Conservation (phyloP, 2,888 invertebrate species). For the Polymixis flavicincta region DNA sequence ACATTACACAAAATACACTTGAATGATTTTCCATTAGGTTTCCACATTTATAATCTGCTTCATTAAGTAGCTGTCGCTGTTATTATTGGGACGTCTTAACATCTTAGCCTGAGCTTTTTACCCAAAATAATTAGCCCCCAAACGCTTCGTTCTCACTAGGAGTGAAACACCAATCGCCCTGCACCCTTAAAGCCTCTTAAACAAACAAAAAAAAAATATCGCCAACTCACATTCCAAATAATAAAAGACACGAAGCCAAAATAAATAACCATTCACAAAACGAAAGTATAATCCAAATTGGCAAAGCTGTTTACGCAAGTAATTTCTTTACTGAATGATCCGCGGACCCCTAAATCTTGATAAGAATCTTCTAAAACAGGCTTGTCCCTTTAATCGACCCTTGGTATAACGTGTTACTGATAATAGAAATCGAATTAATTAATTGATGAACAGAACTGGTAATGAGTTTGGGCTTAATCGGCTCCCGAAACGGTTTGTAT, state of each 20-base stretch:
- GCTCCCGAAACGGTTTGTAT: background rate
- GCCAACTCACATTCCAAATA: slow-evolving; percentile 48
- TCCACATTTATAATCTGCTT: background rate
- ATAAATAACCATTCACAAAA: slow-evolving; percentile 54
- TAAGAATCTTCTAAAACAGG: slow-evolving; percentile 54
- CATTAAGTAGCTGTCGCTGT: background rate
- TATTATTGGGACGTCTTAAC: background rate
- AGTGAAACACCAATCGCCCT: background rate
- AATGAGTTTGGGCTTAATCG: slow-evolving; percentile 35
- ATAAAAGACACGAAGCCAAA: slow-evolving; percentile 44
- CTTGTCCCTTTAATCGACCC: slow-evolving; percentile 52
- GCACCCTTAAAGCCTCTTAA: slow-evolving; percentile 16
- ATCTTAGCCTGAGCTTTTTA: background rate
- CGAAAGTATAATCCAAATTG: slow-evolving; percentile 66
- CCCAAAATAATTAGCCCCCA: slow-evolving; percentile 23
- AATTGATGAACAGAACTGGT: slow-evolving; percentile 38
- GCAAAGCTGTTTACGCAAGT: slow-evolving; percentile 59
- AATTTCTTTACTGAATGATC: slow-evolving; percentile 63
- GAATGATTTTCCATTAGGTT: background rate
- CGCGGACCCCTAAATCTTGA: slow-evolving; percentile 51
- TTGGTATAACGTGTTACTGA: slow-evolving; percentile 45
- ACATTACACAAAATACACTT: background rate
- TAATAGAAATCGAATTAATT: slow-evolving; percentile 57
- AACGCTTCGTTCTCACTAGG: background rate
- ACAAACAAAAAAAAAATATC: slow-evolving; percentile 34